Evolutionary conservation across 37 sponge, comb jelly and placozoan genomes (phyloP).

Genomic region (Ianthella basta): DNA sequence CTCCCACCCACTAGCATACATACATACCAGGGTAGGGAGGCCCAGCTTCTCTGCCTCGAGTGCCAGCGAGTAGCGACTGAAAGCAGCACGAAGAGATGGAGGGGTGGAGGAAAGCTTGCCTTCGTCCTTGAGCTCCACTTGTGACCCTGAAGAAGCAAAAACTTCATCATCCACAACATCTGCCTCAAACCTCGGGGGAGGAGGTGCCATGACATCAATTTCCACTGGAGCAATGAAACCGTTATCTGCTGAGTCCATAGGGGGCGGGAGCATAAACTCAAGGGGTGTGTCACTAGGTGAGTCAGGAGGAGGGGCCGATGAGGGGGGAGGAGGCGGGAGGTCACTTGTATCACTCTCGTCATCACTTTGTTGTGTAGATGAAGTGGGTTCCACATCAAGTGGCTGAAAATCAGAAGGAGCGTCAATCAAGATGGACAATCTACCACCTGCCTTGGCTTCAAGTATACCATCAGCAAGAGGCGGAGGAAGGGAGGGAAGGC

Average conservation of each 20-base stretch:
- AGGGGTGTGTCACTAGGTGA: not conserved
- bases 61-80: slow-evolving; percentile 19
- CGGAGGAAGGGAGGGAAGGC: not conserved
- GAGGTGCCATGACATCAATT: not conserved
- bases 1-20: not conserved
- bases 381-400: not conserved
- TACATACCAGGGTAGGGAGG: not conserved
- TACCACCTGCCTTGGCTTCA: no score
- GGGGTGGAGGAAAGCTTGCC: not conserved
- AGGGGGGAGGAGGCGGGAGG: slow-evolving; percentile 16
- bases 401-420: not conserved
- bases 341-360: not conserved
- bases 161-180: not conserved
- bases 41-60: not conserved
- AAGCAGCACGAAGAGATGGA: not conserved
- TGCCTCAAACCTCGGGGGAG: not conserved
- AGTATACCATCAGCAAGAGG: no score
- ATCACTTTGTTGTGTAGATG: not conserved
- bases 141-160: slow-evolving; percentile 1
- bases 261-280: not conserved
- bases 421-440: not conserved
- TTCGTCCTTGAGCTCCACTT: not conserved
- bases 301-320: not conserved
- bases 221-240: not conserved
- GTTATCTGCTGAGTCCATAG: not conserved